Evolutionary conservation across 1,140 invertebrate genomes (phyloP), one percentile per base, ranked within the genome.

Genomic region (Cotesia glomerata): DNA sequence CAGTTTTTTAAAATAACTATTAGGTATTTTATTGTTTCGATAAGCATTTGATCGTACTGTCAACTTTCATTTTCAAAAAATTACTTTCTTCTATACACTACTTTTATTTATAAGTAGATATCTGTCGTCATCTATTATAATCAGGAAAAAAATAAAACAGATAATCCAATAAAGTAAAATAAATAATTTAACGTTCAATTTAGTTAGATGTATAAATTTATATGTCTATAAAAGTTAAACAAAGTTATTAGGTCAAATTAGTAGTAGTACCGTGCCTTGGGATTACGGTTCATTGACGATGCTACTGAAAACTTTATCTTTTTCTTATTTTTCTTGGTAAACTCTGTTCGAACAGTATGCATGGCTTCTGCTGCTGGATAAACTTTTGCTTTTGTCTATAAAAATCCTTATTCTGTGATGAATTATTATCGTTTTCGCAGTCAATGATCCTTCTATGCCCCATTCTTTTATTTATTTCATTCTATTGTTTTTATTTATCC

Each of bases 221-320:
- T 14, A 39, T n/a, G 26, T 68, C 16, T 68, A 3, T n/a, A 56
- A 36, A 62, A 62, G 59, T 35, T 51, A 7, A 26, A n/a, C 49
- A 68, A 32, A 58, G 66, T 68, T 68, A 68, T 68, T 68, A 45
- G 66, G 66, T 68, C 66, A 68, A 68, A 68, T 51, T 49, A 68
- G 52, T 14, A 68, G 14, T 14, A 26, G 26, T 26, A 26, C 1
- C 1, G 1, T 26, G 26, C 26, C 18, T 9, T 45, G 34, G n/a
- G 9, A 68, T 54, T 51, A 68, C 52, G 66, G 34, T 68, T 68
- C 66, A 68, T 68, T 45, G 54, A 34, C 51, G 26, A 11, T 62
- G 59, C 51, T 58, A 68, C 66, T 16, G 7, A 58, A 58, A 58
- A 58, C 5, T 58, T 58, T 7, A 58, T 58, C 56, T 58, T 58